Evolutionary conservation across 53 echinoderm and acorn worm species (phyloP), one percentile per base, ranked within the genome.

Genomic region (Hippasteria phrygiana): DNA sequence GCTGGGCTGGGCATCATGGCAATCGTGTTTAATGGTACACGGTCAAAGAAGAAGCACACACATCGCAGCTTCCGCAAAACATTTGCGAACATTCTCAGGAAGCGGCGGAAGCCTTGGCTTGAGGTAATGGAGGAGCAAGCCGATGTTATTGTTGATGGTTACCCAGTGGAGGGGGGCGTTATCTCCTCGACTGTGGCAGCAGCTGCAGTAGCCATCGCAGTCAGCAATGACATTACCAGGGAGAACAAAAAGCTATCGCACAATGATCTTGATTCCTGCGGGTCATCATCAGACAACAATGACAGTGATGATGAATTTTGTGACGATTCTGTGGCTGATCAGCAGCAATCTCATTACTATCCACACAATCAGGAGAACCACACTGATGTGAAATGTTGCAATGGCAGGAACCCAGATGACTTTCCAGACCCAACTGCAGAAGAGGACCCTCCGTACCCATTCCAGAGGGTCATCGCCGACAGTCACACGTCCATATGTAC

Each of bases 1-100:
- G 28, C 89, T 12, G 94, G 94, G 17, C 65, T 94, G 28, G 92
- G 86, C 0, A 27, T 90, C 24, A 54, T 94, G 43, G 92, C 94
- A 2, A 79, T 90, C 9, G 62, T 94, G 39, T 82, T 94, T 17
- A 62, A 91, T 39, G 87, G 78, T 17, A 37, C 79, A 28, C 89
- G 77, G 64, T 64, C 81, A 4, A 81, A 81, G 66, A 43, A 43
- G 42, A 63, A 65, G 31, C 63, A 12, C 7, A 4, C 72, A n/a
- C 36, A 22, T 0, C 40, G 26, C 43, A 65, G 62, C 13, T 62
- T 81, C 47, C 56, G 81, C 28, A 62, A 81, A 24, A 41, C 5
- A 0, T 65, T 81, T 43, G 65, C 32, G 16, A 81, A 64, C 42
- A 65, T 81, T 18, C 22, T 81, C 46, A 55, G 81, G 42, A 63